Conservation (phyloP, 2,888 invertebrate species). For the Neoaliturus tenellus region DNA sequence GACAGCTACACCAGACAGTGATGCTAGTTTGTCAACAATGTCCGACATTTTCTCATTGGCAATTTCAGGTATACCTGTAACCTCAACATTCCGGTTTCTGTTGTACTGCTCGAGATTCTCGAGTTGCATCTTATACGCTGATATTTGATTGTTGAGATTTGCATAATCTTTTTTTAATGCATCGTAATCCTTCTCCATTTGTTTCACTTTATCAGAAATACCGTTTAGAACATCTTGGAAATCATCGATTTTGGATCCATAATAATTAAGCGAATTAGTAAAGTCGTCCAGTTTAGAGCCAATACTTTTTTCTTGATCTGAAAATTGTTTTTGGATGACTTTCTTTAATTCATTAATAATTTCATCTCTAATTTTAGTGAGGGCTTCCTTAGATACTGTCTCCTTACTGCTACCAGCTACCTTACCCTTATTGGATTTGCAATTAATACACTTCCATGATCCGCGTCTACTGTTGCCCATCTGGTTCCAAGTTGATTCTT, state of each 20-base stretch:
- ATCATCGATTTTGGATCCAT: background rate
- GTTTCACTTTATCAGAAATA: background rate
- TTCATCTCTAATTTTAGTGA: background rate
- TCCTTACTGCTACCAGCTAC: background rate
- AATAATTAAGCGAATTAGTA: background rate
- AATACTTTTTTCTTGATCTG: background rate
- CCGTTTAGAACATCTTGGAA: background rate
- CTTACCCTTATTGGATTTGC: background rate
- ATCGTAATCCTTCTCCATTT: background rate
- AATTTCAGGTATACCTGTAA: background rate
- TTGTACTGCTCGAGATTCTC: slow-evolving; percentile 4
- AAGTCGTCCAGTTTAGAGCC: background rate
- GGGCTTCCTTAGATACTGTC: background rate
- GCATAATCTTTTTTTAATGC: background rate
- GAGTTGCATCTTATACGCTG: background rate
- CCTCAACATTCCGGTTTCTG: background rate
- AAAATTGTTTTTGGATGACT: background rate
- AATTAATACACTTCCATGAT: background rate
- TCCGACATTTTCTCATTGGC: background rate
- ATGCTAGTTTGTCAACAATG: background rate
- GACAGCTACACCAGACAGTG: background rate
- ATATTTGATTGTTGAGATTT: background rate
- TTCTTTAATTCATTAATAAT: background rate
- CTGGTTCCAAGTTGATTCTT: slow-evolving; percentile 4
- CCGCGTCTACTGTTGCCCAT: background rate